These are phyloP conservation scores for Theodoxus fluviatilis DNA, from an alignment of 2,888 invertebrate species.

Conservation along the genomic window DNA sequence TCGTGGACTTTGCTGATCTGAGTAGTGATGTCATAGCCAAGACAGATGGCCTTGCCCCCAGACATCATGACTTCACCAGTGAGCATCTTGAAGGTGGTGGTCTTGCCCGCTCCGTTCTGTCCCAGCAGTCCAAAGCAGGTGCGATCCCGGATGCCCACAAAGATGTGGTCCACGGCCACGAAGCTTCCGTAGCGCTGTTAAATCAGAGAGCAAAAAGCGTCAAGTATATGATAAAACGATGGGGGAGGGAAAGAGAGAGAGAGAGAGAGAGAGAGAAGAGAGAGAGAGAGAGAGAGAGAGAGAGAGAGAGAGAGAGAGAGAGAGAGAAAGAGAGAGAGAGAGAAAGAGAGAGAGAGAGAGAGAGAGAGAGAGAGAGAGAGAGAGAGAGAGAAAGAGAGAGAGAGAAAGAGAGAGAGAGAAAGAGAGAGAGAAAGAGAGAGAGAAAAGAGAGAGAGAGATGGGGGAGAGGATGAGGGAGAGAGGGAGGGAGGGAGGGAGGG, in stretches of 20 bases:
- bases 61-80: constrained; percentile 69
- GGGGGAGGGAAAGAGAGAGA: neutral
- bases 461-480: no score
- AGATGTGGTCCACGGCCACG: constrained; percentile 57
- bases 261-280: neutral
- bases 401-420: no score
- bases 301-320: neutral
- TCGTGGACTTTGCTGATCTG: constrained; percentile 71
- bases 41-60: constrained; percentile 69
- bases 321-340: neutral
- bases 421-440: no score
- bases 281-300: neutral
- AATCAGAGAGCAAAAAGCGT: constrained; percentile 57
- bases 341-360: neutral
- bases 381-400: no score
- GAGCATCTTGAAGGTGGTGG: constrained; percentile 80
- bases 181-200: constrained; percentile 76
- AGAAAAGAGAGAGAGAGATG: no score
- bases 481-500: no score
- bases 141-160: constrained; percentile 57
- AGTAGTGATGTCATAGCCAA: constrained; percentile 55
- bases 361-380: no score
- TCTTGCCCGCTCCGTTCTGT: constrained; percentile 89
- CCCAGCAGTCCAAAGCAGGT: constrained; percentile 84
- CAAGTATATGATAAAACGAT: neutral